Evolutionary conservation across 2,113 vertebrate genomes (phyloP).

Genomic region (Gadus macrocephalus): DNA sequence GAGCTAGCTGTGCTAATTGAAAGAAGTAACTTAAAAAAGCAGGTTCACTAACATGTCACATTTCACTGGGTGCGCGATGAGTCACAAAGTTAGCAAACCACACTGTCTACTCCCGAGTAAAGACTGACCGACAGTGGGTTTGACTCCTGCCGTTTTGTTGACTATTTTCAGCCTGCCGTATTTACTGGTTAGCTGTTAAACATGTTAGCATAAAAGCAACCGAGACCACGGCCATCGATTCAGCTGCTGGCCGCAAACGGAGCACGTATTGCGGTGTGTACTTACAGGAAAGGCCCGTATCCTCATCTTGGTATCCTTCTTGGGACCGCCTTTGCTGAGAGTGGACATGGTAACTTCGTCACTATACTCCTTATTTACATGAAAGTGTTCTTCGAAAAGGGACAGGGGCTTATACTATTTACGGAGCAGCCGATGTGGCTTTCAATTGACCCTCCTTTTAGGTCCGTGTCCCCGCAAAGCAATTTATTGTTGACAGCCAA

Average conservation of each 20-base stretch:
- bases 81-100: no score
- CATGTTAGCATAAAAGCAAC: constrained; percentile 41
- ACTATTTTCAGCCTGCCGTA: constrained; percentile 5
- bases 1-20: no score
- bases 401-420: constrained; percentile 52
- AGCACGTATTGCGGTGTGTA: constrained; percentile 54
- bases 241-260: constrained; percentile 22
- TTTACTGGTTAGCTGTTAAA: constrained; percentile 19
- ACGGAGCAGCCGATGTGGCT: constrained; percentile 52
- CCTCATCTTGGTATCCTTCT: constrained; percentile 99
- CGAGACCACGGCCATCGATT: constrained; percentile 60
- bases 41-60: no score
- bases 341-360: constrained; percentile 86
- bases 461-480: constrained; percentile 53
- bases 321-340: constrained; percentile 94
- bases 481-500: constrained; percentile 66
- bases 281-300: constrained; percentile 98
- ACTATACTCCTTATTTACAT: constrained; percentile 71
- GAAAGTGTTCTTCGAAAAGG: constrained; percentile 57
- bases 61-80: no score
- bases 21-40: no score
- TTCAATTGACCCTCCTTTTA: constrained; percentile 58
- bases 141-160: constrained; percentile 33
- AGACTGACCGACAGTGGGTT: not conserved
- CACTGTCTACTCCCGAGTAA: no score